phyloP scores from a whole-genome alignment of 2,113 vertebrate genomes.

The Ptilonorhynchus violaceus region DNA sequence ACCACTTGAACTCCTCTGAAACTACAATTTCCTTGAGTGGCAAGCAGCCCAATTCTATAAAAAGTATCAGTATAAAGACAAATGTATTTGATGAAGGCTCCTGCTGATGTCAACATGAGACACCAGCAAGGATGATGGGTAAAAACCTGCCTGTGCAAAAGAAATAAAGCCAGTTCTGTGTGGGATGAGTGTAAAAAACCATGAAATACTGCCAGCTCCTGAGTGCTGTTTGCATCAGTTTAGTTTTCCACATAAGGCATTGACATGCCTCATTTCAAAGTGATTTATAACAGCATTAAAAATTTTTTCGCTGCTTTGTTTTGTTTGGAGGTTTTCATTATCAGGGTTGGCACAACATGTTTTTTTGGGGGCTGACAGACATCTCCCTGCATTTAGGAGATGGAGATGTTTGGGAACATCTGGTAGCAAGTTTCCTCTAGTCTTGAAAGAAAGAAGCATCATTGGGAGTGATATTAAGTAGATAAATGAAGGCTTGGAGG shows the following conservation, averaged over 20 bases:
- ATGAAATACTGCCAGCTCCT: neutral
- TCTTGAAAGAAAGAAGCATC: neutral
- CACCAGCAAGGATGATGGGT: neutral
- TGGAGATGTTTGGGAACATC: neutral
- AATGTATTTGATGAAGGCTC: constrained; percentile 17
- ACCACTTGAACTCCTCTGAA: constrained; percentile 28
- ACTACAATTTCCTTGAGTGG: neutral
- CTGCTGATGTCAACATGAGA: neutral
- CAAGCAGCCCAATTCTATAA: constrained; percentile 15
- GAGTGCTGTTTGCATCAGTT: neutral
- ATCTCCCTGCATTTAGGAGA: neutral
- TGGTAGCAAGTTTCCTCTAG: neutral
- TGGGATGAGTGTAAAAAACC: neutral
- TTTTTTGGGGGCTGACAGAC: neutral
- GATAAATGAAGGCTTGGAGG: neutral
- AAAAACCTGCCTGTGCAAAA: neutral
- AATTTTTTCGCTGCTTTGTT: neutral
- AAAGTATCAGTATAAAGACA: neutral
- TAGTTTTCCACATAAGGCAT: neutral
- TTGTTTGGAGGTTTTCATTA: neutral
- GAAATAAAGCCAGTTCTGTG: neutral
- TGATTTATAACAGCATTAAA: neutral
- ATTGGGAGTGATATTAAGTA: neutral
- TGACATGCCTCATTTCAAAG: neutral
- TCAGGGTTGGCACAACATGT: neutral